Conservation (phyloP, 2,888 invertebrate genomes). For the Andrena chrysosceles region DNA sequence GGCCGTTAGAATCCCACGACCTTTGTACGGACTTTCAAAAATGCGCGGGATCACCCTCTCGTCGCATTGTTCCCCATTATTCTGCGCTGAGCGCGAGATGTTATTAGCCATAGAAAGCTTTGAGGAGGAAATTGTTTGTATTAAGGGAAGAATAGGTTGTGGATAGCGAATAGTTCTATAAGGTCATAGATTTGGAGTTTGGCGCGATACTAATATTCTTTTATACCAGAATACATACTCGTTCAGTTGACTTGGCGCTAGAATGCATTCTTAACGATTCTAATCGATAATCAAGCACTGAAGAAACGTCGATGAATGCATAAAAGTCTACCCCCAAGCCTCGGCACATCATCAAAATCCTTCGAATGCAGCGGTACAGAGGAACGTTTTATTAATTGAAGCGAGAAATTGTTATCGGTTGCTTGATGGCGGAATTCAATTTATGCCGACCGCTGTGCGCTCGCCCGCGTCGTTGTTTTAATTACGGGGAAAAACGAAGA, state of each 20-base stretch:
- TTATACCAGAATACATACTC: too few relatives aligned
- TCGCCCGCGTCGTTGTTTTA: conserved; percentile 25
- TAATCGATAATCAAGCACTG: too few relatives aligned
- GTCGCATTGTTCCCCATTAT: neutral
- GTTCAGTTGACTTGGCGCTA: too few relatives aligned
- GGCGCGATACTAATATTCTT: too few relatives aligned
- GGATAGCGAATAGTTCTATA: too few relatives aligned
- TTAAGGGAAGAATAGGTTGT: too few relatives aligned
- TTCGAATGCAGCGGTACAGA: neutral
- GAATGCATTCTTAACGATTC: too few relatives aligned
- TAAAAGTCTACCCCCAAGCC: neutral
- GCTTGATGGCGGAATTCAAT: conserved; percentile 23
- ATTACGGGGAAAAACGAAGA: conserved; percentile 2
- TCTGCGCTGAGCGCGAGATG: neutral
- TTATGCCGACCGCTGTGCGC: conserved; percentile 17
- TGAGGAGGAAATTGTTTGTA: too few relatives aligned
- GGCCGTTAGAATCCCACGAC: neutral
- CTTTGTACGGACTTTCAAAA: neutral
- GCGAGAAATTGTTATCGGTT: conserved; percentile 44
- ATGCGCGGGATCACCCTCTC: neutral
- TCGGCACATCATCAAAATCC: conserved; percentile 9
- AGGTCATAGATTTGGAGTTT: too few relatives aligned
- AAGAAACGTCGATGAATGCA: neutral
- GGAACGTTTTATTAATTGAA: conserved; percentile 34
- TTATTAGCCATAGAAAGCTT: too few relatives aligned